Evolutionary conservation across 2,797 vertebrate species (phyloP), one percentile per base, ranked within the genome.

Genomic region (Zalophus californianus): DNA sequence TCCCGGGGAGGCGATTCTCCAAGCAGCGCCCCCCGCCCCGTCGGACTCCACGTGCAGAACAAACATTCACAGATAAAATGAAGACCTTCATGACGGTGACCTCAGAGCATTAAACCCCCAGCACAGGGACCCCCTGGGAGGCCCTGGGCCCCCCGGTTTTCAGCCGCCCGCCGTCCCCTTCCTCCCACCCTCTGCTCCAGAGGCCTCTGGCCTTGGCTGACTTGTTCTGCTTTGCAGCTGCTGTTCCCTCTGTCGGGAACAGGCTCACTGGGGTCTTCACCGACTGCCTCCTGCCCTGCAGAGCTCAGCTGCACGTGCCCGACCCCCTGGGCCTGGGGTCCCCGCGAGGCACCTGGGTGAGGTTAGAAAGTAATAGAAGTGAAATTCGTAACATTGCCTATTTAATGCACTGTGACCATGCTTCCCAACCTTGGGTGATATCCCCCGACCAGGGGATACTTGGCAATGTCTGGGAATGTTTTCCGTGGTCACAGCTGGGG

Each of bases 221-320:
- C 32, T 52, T 9, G 32, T 44, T 29, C 56, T 20, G 32, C 58
- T 78, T 48, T 0, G 15, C 41, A 35, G 23, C 25, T 75, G 41
- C 72, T 29, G 86, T 50, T 20, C 32, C 56, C 41, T 62, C 29
- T 60, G 58, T 58, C 0, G 3, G 41, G 56, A 13, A 16, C 86
- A 35, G 56, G 41, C 32, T n/a, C 32, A 1, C 15, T 15, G 0
- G 0, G 75, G 16, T 23, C 32, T 13, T 13, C 3, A 2, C 23
- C 18, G 4, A 27, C 52, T 4, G 27, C 41, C 27, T 73, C 18
- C 86, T 23, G 3, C 0, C 29, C 29, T 23, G 54, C 29, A 7
- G 87, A 21, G 16, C 48, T 7, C 18, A 18, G 72, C 23, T 0
- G 5, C 58, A 1, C 5, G 35, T 7, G 23, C 87, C 66, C 3